Evolutionary conservation across 2,888 invertebrate species (phyloP).

Genomic region (Calameuta pallipes): DNA sequence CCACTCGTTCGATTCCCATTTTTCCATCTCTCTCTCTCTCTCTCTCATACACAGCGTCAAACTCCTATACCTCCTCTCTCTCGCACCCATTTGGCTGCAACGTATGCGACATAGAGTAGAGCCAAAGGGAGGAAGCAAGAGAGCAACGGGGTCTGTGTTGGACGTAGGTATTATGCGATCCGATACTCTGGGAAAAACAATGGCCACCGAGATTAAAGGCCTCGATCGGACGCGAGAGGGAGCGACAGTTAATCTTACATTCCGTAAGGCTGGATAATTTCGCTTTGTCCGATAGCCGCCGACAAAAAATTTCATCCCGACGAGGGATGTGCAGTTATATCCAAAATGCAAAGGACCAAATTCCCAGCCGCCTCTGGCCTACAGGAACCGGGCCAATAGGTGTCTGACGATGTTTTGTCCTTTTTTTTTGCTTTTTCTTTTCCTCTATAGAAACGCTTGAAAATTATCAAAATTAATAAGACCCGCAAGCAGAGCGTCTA

Average conservation of each 20-base stretch:
- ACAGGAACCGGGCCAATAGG: too few species aligned
- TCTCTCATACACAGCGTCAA: not conserved
- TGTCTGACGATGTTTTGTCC: not conserved
- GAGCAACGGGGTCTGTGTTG: not conserved
- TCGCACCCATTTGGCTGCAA: not conserved
- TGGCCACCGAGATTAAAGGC: conserved; percentile 20
- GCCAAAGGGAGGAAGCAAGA: not conserved
- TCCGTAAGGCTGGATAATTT: conserved; percentile 17
- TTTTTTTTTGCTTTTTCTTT: not conserved
- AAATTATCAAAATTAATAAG: conserved; percentile 2
- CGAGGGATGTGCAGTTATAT: not conserved
- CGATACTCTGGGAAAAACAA: conserved; percentile 9
- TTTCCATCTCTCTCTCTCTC: conserved; percentile 20
- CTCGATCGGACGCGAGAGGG: conserved; percentile 16
- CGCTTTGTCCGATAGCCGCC: conserved; percentile 5
- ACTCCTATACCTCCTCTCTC: not conserved
- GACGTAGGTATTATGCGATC: conserved; percentile 9
- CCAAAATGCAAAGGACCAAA: not conserved
- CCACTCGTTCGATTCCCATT: conserved; percentile 16
- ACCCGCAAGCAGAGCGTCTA: not conserved
- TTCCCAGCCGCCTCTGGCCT: not conserved
- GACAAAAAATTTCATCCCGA: not conserved
- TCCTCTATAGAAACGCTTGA: not conserved
- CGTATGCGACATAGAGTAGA: not conserved
- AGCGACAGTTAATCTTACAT: conserved; percentile 26